Evolutionary conservation across 2,888 invertebrate species (phyloP).

Genomic region (Platycheirus albimanus): DNA sequence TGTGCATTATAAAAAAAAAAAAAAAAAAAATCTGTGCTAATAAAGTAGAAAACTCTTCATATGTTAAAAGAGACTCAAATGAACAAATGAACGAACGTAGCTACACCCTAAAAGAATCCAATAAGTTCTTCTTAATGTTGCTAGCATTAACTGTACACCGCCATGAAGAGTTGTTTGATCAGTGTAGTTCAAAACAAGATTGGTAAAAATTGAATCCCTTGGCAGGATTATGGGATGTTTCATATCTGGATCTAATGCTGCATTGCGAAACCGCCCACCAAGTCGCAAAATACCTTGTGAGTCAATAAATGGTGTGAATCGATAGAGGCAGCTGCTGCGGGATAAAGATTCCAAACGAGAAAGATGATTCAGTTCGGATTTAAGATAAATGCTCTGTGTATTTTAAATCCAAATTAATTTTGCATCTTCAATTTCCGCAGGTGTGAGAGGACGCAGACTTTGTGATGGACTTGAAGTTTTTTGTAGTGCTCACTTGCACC

Average conservation of each 20-base stretch:
- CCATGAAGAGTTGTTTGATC: constrained; percentile 51
- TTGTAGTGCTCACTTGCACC: constrained; percentile 4
- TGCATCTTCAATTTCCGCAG: not conserved
- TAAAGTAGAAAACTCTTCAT: constrained; percentile 70
- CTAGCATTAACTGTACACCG: constrained; percentile 45
- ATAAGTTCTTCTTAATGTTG: constrained; percentile 38
- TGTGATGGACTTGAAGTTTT: not conserved
- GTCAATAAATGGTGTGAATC: constrained; percentile 6
- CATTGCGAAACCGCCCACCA: constrained; percentile 56
- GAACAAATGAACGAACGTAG: constrained; percentile 4
- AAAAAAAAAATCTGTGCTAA: constrained; percentile 2
- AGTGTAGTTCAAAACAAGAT: constrained; percentile 34
- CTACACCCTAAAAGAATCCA: constrained; percentile 34
- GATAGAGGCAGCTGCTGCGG: not conserved
- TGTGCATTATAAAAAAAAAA: no score
- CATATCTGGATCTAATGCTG: constrained; percentile 36
- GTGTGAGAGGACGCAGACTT: not conserved
- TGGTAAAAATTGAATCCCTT: constrained; percentile 34
- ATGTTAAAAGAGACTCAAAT: constrained; percentile 27
- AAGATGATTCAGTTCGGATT: not conserved
- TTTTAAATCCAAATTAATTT: not conserved
- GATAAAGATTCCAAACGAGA: not conserved
- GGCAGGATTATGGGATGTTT: constrained; percentile 60
- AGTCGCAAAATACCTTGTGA: constrained; percentile 21
- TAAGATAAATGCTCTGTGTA: not conserved